Percentiles rank a stretch among this genome's conserved stretches.
These are phyloP conservation scores for Apeltes quadracus DNA, from an alignment of 2,113 vertebrate species.

Conservation along the genomic window DNA sequence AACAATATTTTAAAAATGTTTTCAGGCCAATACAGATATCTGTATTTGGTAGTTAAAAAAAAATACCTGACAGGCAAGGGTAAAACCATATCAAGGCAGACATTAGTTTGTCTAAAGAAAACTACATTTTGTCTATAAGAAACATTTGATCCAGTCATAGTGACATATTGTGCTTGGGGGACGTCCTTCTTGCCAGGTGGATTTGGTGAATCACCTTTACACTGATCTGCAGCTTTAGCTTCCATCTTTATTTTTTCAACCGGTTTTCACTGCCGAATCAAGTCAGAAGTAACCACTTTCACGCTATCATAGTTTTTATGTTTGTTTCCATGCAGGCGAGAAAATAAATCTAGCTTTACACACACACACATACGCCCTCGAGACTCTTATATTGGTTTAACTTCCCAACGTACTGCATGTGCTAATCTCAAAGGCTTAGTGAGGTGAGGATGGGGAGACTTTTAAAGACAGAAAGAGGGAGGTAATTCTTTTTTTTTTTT, in stretches of 20 bases:
- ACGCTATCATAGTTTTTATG: background rate
- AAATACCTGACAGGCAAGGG: background rate
- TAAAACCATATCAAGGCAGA: background rate
- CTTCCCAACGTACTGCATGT: background rate
- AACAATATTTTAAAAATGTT: background rate
- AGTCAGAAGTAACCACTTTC: background rate
- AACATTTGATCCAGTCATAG: background rate
- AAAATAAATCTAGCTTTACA: background rate
- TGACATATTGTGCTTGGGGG: background rate
- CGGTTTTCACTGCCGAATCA: background rate
- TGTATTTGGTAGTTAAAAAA: no score
- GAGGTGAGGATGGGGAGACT: slow-evolving; percentile 28
- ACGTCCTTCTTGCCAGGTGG: background rate
- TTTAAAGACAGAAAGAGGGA: slow-evolving; percentile 34
- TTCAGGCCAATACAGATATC: no score
- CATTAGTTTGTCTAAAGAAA: background rate
- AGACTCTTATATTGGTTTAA: slow-evolving; percentile 7
- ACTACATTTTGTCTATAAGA: background rate
- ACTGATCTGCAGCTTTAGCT: background rate
- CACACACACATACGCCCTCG: background rate
- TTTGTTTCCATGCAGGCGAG: background rate
- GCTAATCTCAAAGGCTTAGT: slow-evolving; percentile 33
- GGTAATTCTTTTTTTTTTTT: slow-evolving; percentile 16
- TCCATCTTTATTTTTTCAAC: background rate
- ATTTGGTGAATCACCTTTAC: background rate